These are phyloP conservation scores for Megaceryle torquata DNA, from an alignment of 2,113 vertebrate species.

Conservation along the genomic window DNA sequence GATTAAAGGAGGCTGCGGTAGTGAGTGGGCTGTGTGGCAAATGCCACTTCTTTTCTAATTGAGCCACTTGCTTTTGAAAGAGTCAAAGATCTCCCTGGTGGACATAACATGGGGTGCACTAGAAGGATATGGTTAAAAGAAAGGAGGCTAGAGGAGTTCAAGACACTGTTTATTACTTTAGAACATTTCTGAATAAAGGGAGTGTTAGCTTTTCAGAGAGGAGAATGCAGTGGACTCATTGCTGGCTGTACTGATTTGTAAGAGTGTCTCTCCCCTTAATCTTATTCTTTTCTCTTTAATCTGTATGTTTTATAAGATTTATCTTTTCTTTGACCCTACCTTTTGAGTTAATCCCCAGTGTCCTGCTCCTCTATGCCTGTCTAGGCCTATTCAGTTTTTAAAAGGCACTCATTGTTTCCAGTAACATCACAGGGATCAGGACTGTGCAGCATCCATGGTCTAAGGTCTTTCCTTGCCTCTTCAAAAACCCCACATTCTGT, in stretches of 20 bases:
- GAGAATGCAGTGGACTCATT: conserved; percentile 18
- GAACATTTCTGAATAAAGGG: conserved; percentile 37
- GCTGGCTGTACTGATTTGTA: conserved; percentile 21
- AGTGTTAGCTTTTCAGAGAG: conserved; percentile 24
- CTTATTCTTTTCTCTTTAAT: conserved; percentile 46
- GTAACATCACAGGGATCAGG: not conserved
- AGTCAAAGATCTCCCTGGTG: conserved; percentile 7
- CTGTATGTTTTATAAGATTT: conserved; percentile 30
- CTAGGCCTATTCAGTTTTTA: not conserved
- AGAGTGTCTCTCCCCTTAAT: conserved; percentile 8
- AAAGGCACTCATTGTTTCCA: not conserved
- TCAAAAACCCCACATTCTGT: not conserved
- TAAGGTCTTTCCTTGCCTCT: not conserved
- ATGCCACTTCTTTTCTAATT: conserved; percentile 43
- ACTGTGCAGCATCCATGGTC: not conserved
- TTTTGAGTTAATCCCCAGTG: not conserved
- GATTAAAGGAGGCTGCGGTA: not conserved
- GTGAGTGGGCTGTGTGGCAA: not conserved
- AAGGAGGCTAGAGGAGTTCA: not conserved
- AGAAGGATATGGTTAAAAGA: conserved; percentile 16
- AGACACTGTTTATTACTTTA: conserved; percentile 40
- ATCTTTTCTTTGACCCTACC: conserved; percentile 8
- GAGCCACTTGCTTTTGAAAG: conserved; percentile 18
- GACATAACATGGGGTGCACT: conserved; percentile 12
- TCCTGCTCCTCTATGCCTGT: not conserved